Base-by-base conservation (phyloP, 2,888 invertebrate species). In the Aphodius granarius region DNA sequence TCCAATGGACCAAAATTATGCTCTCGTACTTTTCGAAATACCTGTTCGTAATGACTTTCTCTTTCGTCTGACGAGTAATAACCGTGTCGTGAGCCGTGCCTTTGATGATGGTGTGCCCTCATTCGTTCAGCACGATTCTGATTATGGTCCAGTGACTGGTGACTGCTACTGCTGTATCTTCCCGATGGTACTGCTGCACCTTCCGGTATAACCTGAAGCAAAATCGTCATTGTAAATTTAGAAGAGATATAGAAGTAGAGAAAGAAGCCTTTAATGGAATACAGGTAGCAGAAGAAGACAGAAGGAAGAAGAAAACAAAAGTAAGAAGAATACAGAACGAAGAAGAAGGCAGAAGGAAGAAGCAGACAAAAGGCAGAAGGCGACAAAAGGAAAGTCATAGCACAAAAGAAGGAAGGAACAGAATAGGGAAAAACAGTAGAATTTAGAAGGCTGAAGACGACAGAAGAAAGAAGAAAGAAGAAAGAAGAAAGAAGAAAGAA, bases 41-140 rank as follows among this genome's bases (percentile, higher is more conserved):
- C 85, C 78, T 87, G 85, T 77, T 89, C 89, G 78, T 89, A 88
- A 73, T 86, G 83, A 80, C 86, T 87, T 78, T 90, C 89, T 74
- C 88, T 83, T 66, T 90, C 90, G 65, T 91, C 91, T 2, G 88
- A 84, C 1, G 90, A 90, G 82, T 91, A 91, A 75, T 89, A 89
- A 0, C 91, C 90, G 74, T 90, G 89, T 71, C 91, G 85, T 81
- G 90, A 89, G 17, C 88, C 88, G 83, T 91, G 90, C 66, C 89
- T 85, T 64, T 90, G 88, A 80, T 91, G 90, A 18, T 65, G 66
- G 18, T 76, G 74, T 4, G 84, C 82, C 77, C 85, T 83, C 76
- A 81, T 78, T 22, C 80, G 73, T 17, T 82, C 81, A 63, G 81
- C 81, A 65, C 86, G 81, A 68, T 84, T 83, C 18, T 82, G 77